Evolutionary conservation across 2,113 vertebrate genomes (phyloP).

Genomic region (Mionectes macconnelli): DNA sequence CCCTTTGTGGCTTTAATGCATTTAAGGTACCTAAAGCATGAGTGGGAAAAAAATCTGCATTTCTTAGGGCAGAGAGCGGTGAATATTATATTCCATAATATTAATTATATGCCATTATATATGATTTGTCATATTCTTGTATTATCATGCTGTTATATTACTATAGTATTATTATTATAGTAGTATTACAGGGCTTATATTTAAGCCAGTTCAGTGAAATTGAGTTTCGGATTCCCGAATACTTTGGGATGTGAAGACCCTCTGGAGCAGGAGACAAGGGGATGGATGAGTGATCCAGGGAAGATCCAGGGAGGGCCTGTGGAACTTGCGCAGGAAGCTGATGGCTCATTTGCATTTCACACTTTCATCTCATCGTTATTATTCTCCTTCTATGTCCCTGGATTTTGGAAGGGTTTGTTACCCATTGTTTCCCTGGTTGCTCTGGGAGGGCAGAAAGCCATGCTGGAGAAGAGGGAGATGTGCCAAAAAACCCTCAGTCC

Average conservation of each 20-base stretch:
- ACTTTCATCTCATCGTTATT: background rate
- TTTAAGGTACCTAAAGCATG: background rate
- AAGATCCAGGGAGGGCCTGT: accelerated
- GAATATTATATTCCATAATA: background rate
- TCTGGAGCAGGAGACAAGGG: background rate
- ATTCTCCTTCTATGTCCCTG: background rate
- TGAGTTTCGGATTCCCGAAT: background rate
- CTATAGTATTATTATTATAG: background rate
- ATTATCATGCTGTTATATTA: background rate
- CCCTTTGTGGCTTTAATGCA: background rate
- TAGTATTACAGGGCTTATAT: background rate
- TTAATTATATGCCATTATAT: too few relatives aligned
- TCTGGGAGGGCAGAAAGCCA: background rate
- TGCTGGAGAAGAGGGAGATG: background rate
- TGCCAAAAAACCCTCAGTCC: background rate
- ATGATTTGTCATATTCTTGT: too few relatives aligned
- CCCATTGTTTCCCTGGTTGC: background rate
- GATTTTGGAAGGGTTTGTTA: accelerated
- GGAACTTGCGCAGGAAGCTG: background rate
- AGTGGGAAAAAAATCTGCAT: background rate
- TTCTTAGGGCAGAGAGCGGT: background rate
- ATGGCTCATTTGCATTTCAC: background rate
- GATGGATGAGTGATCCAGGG: background rate
- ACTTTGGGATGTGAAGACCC: background rate
- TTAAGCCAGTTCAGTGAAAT: background rate